phyloP scores from a whole-genome alignment of 2,888 invertebrate species.

The Hirtodrosophila cameraria region DNA sequence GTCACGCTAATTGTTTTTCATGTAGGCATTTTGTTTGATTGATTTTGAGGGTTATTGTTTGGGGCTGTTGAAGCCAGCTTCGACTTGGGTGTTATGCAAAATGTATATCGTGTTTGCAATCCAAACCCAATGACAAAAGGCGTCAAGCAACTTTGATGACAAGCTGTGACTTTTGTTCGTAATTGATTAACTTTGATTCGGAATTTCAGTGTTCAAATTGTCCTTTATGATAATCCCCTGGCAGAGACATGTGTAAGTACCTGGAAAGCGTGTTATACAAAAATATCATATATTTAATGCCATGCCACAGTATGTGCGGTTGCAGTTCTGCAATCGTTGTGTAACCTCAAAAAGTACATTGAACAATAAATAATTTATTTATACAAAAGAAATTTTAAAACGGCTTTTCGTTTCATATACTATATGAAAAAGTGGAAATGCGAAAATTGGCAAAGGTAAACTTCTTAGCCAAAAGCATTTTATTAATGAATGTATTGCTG shows the following conservation, averaged over 20 bases:
- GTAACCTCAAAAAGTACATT: conserved; percentile 29
- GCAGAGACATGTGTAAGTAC: conserved; percentile 40
- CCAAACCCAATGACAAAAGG: conserved; percentile 19
- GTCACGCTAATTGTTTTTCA: conserved; percentile 71
- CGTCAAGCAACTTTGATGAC: conserved; percentile 56
- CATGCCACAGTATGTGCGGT: conserved; percentile 19
- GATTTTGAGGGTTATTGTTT: conserved; percentile 23
- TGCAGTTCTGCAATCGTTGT: conserved; percentile 22
- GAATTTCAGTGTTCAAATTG: conserved; percentile 15
- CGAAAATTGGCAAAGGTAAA: conserved; percentile 51
- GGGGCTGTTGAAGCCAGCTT: not conserved
- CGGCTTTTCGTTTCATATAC: conserved; percentile 42
- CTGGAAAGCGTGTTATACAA: conserved; percentile 23
- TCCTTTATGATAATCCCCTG: conserved; percentile 21
- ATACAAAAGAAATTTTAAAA: conserved; percentile 13
- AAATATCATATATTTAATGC: conserved; percentile 44
- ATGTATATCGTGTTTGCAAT: conserved; percentile 49
- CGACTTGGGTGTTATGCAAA: conserved; percentile 30
- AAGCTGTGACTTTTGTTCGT: conserved; percentile 56
- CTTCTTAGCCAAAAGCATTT: conserved; percentile 71
- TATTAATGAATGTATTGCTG: conserved; percentile 70
- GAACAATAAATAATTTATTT: conserved; percentile 50
- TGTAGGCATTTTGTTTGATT: conserved; percentile 63
- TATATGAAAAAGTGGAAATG: conserved; percentile 22
- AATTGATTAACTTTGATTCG: conserved; percentile 73